Evolutionary conservation across 1,140 invertebrate species (phyloP).

Genomic region (Eupeodes corollae): DNA sequence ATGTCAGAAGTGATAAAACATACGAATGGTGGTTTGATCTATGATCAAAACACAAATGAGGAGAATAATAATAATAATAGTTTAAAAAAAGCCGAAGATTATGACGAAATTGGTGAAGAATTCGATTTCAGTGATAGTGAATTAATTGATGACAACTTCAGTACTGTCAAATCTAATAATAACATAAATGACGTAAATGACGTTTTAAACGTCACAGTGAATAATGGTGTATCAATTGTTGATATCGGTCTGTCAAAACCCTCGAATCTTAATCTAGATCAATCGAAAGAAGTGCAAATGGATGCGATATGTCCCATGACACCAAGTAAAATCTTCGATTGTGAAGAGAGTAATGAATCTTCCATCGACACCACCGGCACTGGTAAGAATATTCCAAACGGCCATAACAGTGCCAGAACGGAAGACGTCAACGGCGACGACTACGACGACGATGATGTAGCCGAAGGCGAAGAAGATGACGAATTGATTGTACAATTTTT

Average conservation of each 20-base stretch:
- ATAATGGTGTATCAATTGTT: neutral
- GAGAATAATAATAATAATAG: neutral
- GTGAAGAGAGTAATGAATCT: neutral
- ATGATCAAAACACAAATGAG: neutral
- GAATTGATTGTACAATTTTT: conserved; percentile 26
- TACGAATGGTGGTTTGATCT: neutral
- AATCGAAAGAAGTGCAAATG: neutral
- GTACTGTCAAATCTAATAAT: neutral
- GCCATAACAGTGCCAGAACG: neutral
- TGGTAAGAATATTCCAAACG: neutral
- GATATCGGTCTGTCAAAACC: neutral
- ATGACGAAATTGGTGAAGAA: neutral
- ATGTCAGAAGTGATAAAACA: no score
- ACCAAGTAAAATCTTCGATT: neutral
- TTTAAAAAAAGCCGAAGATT: neutral
- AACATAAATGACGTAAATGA: neutral
- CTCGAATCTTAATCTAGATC: neutral
- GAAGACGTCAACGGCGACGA: neutral
- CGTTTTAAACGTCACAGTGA: neutral
- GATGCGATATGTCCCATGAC: neutral
- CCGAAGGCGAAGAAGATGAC: conserved; percentile 8
- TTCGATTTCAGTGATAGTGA: neutral
- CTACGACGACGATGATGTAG: conserved; percentile 3
- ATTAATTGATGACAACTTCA: neutral
- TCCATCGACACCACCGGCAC: neutral